Conservation (phyloP, 2,888 invertebrate genomes). For the Cheilosia urbana region DNA sequence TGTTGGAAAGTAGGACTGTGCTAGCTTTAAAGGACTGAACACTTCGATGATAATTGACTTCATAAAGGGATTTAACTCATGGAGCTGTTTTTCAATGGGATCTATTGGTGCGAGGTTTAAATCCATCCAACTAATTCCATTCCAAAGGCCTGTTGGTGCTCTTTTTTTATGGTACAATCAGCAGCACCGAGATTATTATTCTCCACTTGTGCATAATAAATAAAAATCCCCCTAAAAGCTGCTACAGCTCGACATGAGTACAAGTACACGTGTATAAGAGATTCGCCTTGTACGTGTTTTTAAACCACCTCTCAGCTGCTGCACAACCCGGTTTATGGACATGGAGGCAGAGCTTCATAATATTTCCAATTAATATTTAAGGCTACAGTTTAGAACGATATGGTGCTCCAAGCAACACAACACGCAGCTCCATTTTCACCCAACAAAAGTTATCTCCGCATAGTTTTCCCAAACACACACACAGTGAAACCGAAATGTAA, state of each 20-base stretch:
- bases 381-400: slow-evolving; percentile 51
- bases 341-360: slow-evolving; percentile 45
- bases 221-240: not conserved
- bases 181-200: slow-evolving; percentile 1
- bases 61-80: not conserved
- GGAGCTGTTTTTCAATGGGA: not conserved
- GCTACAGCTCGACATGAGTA: not conserved
- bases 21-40: not conserved
- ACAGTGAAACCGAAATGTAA: slow-evolving; percentile 15
- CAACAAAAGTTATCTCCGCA: not conserved
- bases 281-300: not conserved
- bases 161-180: not conserved
- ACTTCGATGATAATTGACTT: not conserved
- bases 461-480: not conserved
- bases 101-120: not conserved
- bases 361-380: slow-evolving; percentile 69
- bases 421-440: slow-evolving; percentile 1
- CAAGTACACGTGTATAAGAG: not conserved
- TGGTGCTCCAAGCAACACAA: slow-evolving; percentile 45
- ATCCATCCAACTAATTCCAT: not conserved
- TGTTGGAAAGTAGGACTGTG: too few relatives aligned
- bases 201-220: not conserved
- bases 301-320: too few relatives aligned
- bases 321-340: not conserved
- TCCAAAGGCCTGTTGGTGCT: too few relatives aligned